Base-by-base conservation (phyloP, 1,140 invertebrate genomes). In the Drosophila lacertosa region DNA sequence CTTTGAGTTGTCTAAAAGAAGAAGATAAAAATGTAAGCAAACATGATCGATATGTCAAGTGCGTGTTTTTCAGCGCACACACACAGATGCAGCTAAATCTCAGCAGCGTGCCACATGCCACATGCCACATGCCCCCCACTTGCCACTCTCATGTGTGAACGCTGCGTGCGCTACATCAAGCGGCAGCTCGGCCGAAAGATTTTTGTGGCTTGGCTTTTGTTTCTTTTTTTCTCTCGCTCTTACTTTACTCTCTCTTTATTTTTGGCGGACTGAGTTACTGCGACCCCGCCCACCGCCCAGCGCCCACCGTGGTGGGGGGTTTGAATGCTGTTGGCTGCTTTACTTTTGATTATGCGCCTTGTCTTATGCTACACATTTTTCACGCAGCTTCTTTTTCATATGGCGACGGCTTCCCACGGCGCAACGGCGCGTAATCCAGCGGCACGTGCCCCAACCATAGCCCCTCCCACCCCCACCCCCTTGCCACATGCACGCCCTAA, bases 281-380 rank as follows among this genome's bases (percentile, higher is more conserved):
- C 18, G 29, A 35, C 16, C 26, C 10, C 26, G 26, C 22, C 35
- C 55, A n/a, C n/a, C n/a, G n/a, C n/a, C n/a, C n/a, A n/a, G n/a
- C n/a, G n/a, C n/a, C n/a, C n/a, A 0, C 2, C 4, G 1, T 18
- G 22, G 15, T 4, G 11, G 42, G 15, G n/a, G 9, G 3, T 2
- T 16, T 15, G 0, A n/a, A 9, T 18, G 18, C 32, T 33, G 29
- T 42, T 45, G 55, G 44, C 10, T 75, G 73, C 77, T 74, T 54
- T 74, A 75, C 74, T 88, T 82, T 88, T 86, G 81, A 88, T 86
- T 86, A 88, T 88, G 82, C 82, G 82, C 82, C 82, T 67, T 82
- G 82, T 89, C 83, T 82, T 88, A 78, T 88, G 82, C 83, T 75
- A 68, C 78, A 88, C 83, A 88, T 89, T 66, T 88, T 82, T 84